phyloP scores from a whole-genome alignment of 2,113 vertebrate genomes.

The Ardeotis arabs region DNA sequence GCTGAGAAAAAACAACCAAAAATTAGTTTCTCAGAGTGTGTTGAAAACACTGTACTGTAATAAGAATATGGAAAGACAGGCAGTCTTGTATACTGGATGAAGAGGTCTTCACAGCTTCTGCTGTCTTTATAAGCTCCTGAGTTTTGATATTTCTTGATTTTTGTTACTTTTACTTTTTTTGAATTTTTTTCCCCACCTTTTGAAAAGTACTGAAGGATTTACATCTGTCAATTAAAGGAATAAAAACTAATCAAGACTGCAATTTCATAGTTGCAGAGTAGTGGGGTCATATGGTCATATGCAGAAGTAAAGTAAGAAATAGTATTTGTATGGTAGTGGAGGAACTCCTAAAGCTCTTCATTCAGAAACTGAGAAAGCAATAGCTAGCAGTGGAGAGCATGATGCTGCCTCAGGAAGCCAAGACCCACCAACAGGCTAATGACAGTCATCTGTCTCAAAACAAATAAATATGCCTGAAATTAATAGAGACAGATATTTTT shows the following conservation, averaged over 20 bases:
- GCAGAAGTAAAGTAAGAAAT: background rate
- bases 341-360: background rate
- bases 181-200: background rate
- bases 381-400: background rate
- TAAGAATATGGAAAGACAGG: background rate
- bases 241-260: background rate
- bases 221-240: background rate
- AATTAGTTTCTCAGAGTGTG: background rate
- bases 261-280: background rate
- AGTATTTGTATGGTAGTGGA: background rate
- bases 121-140: background rate
- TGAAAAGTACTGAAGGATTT: background rate
- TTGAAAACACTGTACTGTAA: background rate
- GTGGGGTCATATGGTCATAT: background rate
- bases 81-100: background rate
- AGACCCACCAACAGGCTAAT: background rate
- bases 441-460: background rate
- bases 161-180: background rate
- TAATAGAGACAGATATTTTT: background rate
- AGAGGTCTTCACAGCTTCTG: background rate
- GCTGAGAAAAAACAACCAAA: background rate
- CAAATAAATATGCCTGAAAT: background rate
- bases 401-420: background rate
- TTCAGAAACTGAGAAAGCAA: background rate
- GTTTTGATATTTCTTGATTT: background rate